Evolutionary conservation across 2,797 vertebrate species (phyloP).

Genomic region (Mormyrops attenuatus): DNA sequence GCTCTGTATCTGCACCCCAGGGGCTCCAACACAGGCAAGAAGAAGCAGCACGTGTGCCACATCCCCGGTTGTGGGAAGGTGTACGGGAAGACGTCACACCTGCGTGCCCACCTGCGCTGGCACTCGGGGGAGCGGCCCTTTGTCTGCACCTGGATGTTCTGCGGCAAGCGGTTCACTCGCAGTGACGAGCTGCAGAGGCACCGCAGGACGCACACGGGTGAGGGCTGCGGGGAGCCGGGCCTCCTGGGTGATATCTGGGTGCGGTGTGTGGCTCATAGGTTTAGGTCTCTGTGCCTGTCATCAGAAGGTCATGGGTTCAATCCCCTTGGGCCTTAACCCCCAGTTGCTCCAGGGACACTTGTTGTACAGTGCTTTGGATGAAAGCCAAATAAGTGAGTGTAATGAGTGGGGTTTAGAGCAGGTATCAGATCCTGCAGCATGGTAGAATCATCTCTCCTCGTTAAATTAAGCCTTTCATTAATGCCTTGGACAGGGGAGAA

Average conservation of each 20-base stretch:
- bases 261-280: neutral
- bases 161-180: constrained; percentile 75
- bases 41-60: constrained; percentile 76
- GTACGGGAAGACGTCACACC: constrained; percentile 75
- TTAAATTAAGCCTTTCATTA: neutral
- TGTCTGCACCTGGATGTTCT: constrained; percentile 77
- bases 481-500: constrained; percentile 80
- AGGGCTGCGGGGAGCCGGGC: neutral
- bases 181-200: constrained; percentile 97
- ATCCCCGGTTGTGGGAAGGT: constrained; percentile 67
- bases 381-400: neutral
- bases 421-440: neutral
- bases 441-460: neutral
- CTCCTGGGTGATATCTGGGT: neutral
- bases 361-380: neutral
- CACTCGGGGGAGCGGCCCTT: constrained; percentile 97
- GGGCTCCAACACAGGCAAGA: constrained; percentile 71
- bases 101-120: constrained; percentile 94
- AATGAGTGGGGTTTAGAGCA: neutral
- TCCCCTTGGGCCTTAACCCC: neutral
- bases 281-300: neutral
- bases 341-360: neutral
- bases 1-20: constrained; percentile 41
- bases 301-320: neutral
- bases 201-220: constrained; percentile 95